Evolutionary conservation across 2,888 invertebrate species (phyloP).

Genomic region (Lepas anatifera): DNA sequence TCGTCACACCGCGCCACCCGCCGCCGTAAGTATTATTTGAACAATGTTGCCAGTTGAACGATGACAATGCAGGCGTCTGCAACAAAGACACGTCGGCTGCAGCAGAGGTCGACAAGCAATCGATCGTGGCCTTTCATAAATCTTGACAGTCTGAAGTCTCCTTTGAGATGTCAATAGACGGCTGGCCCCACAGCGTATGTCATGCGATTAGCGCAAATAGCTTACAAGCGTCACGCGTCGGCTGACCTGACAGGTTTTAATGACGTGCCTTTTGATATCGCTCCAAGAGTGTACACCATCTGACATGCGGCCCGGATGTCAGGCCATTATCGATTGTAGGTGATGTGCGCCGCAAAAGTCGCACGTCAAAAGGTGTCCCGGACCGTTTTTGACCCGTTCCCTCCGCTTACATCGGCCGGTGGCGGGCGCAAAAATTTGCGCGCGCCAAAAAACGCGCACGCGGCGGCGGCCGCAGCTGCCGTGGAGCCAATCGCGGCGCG

Average conservation of each 20-base stretch:
- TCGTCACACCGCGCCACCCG: too few species aligned
- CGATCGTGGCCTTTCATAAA: slow-evolving; percentile 6
- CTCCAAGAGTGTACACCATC: not conserved
- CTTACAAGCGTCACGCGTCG: not conserved
- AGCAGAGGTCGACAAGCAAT: not conserved
- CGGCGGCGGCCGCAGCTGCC: not conserved
- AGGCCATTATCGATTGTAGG: too few species aligned
- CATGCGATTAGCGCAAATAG: not conserved
- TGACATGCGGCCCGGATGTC: not conserved
- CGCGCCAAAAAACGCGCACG: not conserved
- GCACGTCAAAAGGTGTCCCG: not conserved
- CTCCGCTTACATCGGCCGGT: too few species aligned
- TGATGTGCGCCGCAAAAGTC: too few species aligned
- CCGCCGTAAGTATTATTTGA: not conserved
- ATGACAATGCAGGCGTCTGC: slow-evolving; percentile 2
- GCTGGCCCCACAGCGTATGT: not conserved
- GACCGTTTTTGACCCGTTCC: too few species aligned
- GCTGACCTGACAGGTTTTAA: not conserved
- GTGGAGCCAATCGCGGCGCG: slow-evolving; percentile 1
- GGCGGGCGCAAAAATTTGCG: not conserved
- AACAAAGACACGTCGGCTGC: not conserved
- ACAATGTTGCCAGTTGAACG: slow-evolving; percentile 8
- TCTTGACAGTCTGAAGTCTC: slow-evolving; percentile 1
- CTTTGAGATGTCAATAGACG: slow-evolving; percentile 9
- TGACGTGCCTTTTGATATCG: not conserved